These are phyloP conservation scores for Drosophila leonis DNA, from an alignment of 2,888 invertebrate species.

Conservation along the genomic window DNA sequence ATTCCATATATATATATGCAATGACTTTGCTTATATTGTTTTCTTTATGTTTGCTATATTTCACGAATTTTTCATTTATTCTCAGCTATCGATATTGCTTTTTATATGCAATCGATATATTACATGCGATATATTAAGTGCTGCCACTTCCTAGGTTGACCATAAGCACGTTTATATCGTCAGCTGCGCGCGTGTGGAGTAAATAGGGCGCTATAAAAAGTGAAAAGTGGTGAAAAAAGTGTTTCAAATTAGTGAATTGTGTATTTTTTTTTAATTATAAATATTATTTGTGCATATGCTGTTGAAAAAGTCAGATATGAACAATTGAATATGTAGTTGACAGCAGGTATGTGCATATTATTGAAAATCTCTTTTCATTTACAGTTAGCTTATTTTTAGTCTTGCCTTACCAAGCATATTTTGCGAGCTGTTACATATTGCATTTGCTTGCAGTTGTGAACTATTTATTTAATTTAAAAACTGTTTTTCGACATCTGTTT, in stretches of 20 bases:
- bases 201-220: not conserved
- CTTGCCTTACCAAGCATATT: not conserved
- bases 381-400: not conserved
- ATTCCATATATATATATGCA: not conserved
- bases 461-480: not conserved
- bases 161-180: not conserved
- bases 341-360: not conserved
- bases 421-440: not conserved
- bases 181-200: constrained; percentile 8
- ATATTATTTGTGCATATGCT: not conserved
- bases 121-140: not conserved
- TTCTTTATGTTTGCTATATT: not conserved
- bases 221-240: not conserved
- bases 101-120: not conserved
- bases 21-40: not conserved
- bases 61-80: not conserved
- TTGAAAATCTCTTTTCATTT: not conserved
- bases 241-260: constrained; percentile 8
- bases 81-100: not conserved
- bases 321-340: not conserved
- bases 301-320: not conserved
- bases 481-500: not conserved
- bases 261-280: not conserved
- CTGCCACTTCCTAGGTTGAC: constrained; percentile 6
- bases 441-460: not conserved